phyloP scores from a whole-genome alignment of 2,888 invertebrate species.

The Eupithecia centaureata region DNA sequence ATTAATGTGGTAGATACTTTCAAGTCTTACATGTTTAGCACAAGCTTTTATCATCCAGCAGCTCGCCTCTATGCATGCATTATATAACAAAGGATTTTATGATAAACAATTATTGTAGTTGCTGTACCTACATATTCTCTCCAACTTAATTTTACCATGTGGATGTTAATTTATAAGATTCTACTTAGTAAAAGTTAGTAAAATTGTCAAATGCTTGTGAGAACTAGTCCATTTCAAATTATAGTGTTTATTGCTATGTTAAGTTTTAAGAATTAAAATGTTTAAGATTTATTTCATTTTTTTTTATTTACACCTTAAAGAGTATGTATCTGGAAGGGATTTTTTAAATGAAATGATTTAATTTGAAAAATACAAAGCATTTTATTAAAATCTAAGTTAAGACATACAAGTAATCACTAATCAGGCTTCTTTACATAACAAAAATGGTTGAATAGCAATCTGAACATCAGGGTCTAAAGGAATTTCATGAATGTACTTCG shows the following conservation, averaged over 20 bases:
- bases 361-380: conserved; percentile 30
- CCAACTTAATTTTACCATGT: background rate
- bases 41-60: too few species aligned
- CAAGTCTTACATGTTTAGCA: too few species aligned
- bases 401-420: conserved; percentile 36
- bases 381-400: conserved; percentile 36
- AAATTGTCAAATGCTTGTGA: background rate
- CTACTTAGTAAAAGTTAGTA: conserved; percentile 5
- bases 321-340: background rate
- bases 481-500: conserved; percentile 87
- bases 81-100: too few species aligned
- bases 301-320: background rate
- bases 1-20: background rate
- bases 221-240: conserved; percentile 12
- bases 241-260: conserved; percentile 8
- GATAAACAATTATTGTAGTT: background rate
- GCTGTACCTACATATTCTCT: background rate
- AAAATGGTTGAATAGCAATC: conserved; percentile 85
- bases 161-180: background rate
- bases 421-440: conserved; percentile 85
- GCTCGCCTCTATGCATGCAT: too few species aligned
- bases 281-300: background rate
- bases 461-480: conserved; percentile 84
- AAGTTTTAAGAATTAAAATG: conserved; percentile 30
- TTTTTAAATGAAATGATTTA: background rate